Conservation (phyloP, 2,888 invertebrate species). For the Octodonta nipae region DNA sequence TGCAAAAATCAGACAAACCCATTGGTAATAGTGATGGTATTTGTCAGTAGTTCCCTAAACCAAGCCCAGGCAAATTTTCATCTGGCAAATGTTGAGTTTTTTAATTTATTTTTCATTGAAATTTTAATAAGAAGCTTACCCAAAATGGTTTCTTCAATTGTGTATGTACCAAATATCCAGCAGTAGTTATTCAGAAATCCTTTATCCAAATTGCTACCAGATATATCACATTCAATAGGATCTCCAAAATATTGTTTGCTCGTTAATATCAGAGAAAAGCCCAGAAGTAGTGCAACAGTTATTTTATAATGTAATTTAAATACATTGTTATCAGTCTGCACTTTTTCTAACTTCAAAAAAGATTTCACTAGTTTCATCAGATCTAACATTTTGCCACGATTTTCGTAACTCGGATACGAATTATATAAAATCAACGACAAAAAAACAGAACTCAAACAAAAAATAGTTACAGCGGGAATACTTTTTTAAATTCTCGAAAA, state of each 20-base stretch:
- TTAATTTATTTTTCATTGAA: neutral
- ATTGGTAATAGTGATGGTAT: constrained; percentile 63
- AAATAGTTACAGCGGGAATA: too few species aligned
- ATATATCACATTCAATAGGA: constrained; percentile 61
- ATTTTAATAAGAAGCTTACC: neutral
- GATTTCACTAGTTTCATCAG: constrained; percentile 54
- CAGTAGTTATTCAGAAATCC: constrained; percentile 62
- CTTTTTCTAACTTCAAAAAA: constrained; percentile 50
- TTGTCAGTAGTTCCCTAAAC: too few species aligned
- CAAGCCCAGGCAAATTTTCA: too few species aligned
- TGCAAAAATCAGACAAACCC: constrained; percentile 56
- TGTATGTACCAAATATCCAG: constrained; percentile 66
- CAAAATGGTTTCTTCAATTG: constrained; percentile 35
- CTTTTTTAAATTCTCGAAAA: too few species aligned
- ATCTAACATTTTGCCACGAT: constrained; percentile 49
- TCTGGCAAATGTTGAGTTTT: too few species aligned
- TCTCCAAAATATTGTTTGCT: constrained; percentile 77
- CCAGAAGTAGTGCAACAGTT: constrained; percentile 56
- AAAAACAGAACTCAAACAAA: too few species aligned
- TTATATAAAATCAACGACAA: too few species aligned
- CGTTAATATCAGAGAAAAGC: constrained; percentile 61
- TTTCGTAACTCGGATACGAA: too few species aligned
- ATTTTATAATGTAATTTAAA: constrained; percentile 63
- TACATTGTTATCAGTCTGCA: constrained; percentile 61
- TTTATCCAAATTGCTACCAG: constrained; percentile 35